These are phyloP conservation scores for Cybosia mesomella DNA, from an alignment of 2,888 invertebrate genomes.

Conservation along the genomic window DNA sequence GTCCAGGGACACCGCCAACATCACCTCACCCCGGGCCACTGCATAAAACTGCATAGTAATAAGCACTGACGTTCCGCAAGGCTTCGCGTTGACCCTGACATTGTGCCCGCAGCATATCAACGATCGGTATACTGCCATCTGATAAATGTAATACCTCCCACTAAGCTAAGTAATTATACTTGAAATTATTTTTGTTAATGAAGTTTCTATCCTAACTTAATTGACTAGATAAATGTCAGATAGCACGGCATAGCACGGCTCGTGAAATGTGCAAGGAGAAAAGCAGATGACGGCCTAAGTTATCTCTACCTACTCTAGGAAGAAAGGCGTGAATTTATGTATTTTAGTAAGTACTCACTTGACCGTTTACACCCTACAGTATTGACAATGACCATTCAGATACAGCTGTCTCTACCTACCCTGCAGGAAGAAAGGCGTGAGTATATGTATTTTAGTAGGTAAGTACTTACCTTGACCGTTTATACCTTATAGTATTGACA, in stretches of 20 bases:
- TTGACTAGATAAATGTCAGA: too few species aligned
- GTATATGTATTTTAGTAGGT: background rate
- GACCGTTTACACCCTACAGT: background rate
- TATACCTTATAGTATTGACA: too few species aligned
- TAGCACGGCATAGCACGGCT: too few species aligned
- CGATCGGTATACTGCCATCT: background rate
- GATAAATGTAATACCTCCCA: background rate
- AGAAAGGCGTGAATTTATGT: background rate
- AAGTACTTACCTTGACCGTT: background rate
- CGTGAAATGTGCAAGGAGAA: too few species aligned
- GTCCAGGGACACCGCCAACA: too few species aligned
- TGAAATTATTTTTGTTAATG: too few species aligned
- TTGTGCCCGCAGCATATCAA: background rate
- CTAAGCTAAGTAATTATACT: background rate
- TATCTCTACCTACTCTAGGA: background rate
- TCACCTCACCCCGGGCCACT: too few species aligned
- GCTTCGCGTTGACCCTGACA: background rate
- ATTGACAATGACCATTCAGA: too few species aligned
- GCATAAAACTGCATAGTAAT: background rate
- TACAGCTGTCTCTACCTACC: background rate
- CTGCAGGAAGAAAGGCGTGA: background rate
- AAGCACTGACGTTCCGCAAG: background rate
- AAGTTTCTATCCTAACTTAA: too few species aligned
- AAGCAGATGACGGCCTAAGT: too few species aligned
- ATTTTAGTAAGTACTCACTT: background rate